Conservation (phyloP, 2,888 invertebrate species). For the Mantis religiosa region DNA sequence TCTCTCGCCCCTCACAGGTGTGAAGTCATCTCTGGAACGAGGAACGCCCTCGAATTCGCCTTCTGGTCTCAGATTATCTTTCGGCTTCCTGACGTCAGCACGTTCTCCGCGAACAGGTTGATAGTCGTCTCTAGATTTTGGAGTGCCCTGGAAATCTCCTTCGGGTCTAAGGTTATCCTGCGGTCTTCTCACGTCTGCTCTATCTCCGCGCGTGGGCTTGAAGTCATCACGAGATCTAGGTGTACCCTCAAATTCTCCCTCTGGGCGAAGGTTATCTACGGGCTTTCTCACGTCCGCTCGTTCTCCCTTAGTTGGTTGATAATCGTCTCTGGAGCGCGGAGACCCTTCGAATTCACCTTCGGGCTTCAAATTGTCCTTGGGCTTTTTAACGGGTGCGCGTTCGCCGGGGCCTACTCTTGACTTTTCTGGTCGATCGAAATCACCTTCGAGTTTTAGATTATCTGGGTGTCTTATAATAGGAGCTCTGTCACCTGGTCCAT, state of each 20-base stretch:
- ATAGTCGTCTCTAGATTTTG: conserved; percentile 33
- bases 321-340: conserved; percentile 49
- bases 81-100: conserved; percentile 36
- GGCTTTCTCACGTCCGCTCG: conserved; percentile 60
- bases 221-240: conserved; percentile 48
- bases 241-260: conserved; percentile 53
- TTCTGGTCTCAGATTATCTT: conserved; percentile 42
- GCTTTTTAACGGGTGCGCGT: conserved; percentile 35
- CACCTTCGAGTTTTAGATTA: conserved; percentile 36
- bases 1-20: conserved; percentile 57
- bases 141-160: conserved; percentile 42
- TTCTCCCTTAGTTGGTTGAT: conserved; percentile 56
- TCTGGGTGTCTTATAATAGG: conserved; percentile 38
- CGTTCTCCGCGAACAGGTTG: conserved; percentile 31
- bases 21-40: conserved; percentile 45
- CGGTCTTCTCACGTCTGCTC: conserved; percentile 59
- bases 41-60: conserved; percentile 41
- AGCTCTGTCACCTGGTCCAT: conserved; percentile 14
- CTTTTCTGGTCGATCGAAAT: conserved; percentile 37
- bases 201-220: conserved; percentile 49
- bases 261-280: conserved; percentile 52
- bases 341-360: conserved; percentile 42
- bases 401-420: conserved; percentile 38
- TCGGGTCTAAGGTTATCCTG: conserved; percentile 53
- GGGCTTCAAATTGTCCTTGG: conserved; percentile 43